Base-by-base conservation (phyloP, 64 coral and sea anemone genomes). In the Stichodactyla helianthus region DNA sequence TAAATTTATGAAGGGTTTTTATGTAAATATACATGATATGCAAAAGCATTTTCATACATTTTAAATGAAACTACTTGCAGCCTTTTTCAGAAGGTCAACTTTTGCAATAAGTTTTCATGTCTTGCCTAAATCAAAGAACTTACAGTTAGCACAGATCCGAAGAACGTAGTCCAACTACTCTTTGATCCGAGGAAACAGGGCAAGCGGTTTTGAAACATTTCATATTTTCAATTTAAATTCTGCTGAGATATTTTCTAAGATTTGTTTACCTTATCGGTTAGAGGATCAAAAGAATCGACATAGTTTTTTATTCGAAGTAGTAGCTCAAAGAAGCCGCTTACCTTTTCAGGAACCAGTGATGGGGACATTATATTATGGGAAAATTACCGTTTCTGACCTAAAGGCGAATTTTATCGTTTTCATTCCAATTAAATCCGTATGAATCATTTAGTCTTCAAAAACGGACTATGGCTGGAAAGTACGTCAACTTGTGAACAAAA, bases 281-380 rank as follows among this genome's bases (percentile, higher is more conserved):
- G 52, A 22, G 52, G 50, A 81, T 81, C 78, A 81, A 81, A 81
- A 81, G 78, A 81, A 81, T 81, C 78, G 78, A 81, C 31, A 81
- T 18, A 74, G 68, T 12, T 26, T 74, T 74, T 74, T 27, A 81
- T 81, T 81, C 17, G 22, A 81, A 51, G 50, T 81, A 81, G 19
- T 51, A 52, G 35, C 19, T 52, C 13, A 81, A 81, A 81, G 78
- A 51, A 20, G 12, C 78, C 78, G 78, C 50, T 52, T 20, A 20
- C 50, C 15, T 52, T 44, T 18, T 51, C 52, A 81, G 52, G 78
- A 81, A 81, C 78, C 50, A 81, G 15, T 81, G 2, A 16, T 20
- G 18, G 52, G 78, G 78, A 44, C 68, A 74, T 74, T 74, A 35
- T 74, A 74, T 10, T 74, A 74, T 10, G 27, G 27, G 12, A 27